Conservation (phyloP, 2,888 invertebrate species). For the Neoascia interrupta region DNA sequence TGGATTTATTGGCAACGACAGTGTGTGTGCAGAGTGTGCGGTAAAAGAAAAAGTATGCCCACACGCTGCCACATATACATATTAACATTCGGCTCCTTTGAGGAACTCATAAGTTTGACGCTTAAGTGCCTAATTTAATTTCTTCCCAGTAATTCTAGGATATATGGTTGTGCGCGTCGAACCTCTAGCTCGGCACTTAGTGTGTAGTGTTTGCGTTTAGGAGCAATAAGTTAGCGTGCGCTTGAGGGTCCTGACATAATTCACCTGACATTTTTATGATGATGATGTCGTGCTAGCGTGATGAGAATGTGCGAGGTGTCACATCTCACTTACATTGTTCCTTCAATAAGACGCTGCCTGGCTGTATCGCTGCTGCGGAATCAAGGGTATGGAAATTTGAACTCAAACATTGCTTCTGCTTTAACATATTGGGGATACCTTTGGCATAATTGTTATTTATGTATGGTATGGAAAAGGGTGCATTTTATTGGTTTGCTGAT, state of each 20-base stretch:
- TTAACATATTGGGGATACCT: slow-evolving; percentile 56
- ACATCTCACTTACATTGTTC: slow-evolving; percentile 18
- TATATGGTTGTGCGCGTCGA: slow-evolving; percentile 22
- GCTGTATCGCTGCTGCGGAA: too few species aligned
- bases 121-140: slow-evolving; percentile 67
- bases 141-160: slow-evolving; percentile 55
- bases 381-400: slow-evolving; percentile 5
- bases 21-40: slow-evolving; percentile 8
- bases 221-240: too few species aligned
- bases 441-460: slow-evolving; percentile 63
- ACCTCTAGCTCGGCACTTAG: not conserved
- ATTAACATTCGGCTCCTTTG: slow-evolving; percentile 26
- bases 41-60: not conserved
- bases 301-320: slow-evolving; percentile 22
- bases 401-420: too few species aligned
- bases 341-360: not conserved
- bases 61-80: slow-evolving; percentile 16
- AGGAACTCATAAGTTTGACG: slow-evolving; percentile 63
- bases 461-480: slow-evolving; percentile 49
- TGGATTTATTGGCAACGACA: slow-evolving; percentile 57
- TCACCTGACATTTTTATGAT: slow-evolving; percentile 60
- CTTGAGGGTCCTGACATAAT: slow-evolving; percentile 35
- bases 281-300: slow-evolving; percentile 16
- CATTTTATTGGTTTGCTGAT: slow-evolving; percentile 40
- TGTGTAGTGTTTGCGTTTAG: not conserved